Base-by-base conservation (phyloP, 1,140 invertebrate genomes). In the Cylas formicarius region DNA sequence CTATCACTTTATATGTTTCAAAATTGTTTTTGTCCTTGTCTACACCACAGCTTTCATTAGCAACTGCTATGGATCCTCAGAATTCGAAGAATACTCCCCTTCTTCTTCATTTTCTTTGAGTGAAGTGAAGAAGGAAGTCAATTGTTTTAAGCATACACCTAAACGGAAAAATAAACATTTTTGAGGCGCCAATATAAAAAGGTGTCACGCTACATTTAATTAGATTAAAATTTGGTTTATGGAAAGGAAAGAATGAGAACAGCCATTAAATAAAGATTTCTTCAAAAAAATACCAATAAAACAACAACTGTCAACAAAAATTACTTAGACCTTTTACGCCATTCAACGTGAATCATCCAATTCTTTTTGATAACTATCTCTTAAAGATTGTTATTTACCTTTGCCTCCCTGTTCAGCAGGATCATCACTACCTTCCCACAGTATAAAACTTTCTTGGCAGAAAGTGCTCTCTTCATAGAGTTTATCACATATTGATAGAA, bases 111-210 rank as follows among this genome's bases (percentile, higher is more conserved):
- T 57, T 52, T 63, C 65, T 37, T 57, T 60, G 41, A 66, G 28
- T 42, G 59, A 66, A 10, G 70, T 73, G 61, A 75, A 75, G 65
- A 76, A 75, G 26, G 71, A 72, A 29, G 70, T 73, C 46, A 76
- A 61, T 41, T 72, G 70, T 55, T 71, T 74, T 44, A 75, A 47
- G 59, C 74, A 72, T 16, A 76, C 72, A 52, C 68, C 72, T 61
- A 34, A 3, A 48, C 53, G 27, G 31, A 22, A 39, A 48, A 45
- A 34, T 42, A 47, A 26, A 22, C 10, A 26, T 28, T 33, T 8
- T 16, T 33, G 16, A 11, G 7, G 7, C 7, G 6, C 7, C 8
- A 9, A 33, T 16, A 33, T 7, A 7, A 33, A 11, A 13, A 11
- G 8, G 16, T 8, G n/a, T n/a, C n/a, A n/a, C 13, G 16, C 8